Base-by-base conservation (phyloP, 2,113 vertebrate genomes). In the Propithecus coquereli region DNA sequence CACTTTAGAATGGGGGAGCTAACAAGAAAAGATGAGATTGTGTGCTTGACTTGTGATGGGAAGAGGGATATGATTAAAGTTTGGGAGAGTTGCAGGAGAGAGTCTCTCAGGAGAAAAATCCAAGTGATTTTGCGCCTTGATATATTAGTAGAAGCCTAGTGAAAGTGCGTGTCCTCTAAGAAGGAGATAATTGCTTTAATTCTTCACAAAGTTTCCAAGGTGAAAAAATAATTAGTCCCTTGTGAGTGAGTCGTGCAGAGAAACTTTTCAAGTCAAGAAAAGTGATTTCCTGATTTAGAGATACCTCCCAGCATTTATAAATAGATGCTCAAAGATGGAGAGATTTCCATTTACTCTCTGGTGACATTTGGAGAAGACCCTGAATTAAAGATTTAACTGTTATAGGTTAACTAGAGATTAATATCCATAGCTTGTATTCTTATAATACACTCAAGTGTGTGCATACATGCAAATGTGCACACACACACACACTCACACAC, bases 181-280 rank as follows among this genome's bases (percentile, higher is more conserved):
- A 84, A 94, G 68, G 25, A 50, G 59, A 70, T 86, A 89, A 94
- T 92, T 94, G 74, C 6, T 92, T 34, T 76, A 32, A 47, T 87
- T 74, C 40, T 63, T 95, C 91, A 59, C 37, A 70, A 90, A 97
- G 50, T 94, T 94, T 97, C 86, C 50, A 86, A 63, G 92, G 65
- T 86, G 43, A 52, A 37, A 12, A 96, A 90, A 94, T 97, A 95
- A 97, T 90, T 92, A 66, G 74, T 82, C 92, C 50, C 85, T 86
- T 86, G 43, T 89, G 89, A 90, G 32, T 92, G 65, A 59, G 74
- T 94, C 50, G 32, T 74, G 52, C n/a, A 73, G 30, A 81, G 9
- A 82, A 86, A 94, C 18, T 86, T 86, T 76, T 85, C 73, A 76
- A 43, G 27, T 80, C 25, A 18, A 37, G 18, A 86, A 71, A 96